These are phyloP conservation scores for Parelbella ahira DNA, from an alignment of 2,888 invertebrate genomes.

Conservation along the genomic window DNA sequence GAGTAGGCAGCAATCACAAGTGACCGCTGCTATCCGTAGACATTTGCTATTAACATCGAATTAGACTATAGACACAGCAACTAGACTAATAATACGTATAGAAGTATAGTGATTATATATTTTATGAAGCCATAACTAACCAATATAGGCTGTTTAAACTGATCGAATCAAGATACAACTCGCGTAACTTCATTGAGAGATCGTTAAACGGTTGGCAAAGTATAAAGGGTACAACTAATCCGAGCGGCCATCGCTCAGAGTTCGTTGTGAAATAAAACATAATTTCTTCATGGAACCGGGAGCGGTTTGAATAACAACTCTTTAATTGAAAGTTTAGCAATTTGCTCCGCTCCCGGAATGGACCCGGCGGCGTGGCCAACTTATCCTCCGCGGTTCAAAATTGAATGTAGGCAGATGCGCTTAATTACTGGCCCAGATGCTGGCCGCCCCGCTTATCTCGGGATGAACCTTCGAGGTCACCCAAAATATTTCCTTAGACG, in stretches of 20 bases:
- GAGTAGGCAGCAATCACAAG: too few species aligned
- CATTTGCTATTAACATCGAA: too few species aligned
- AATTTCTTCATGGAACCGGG: conserved; percentile 64
- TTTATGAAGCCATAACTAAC: too few species aligned
- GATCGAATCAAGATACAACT: too few species aligned
- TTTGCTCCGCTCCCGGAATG: conserved; percentile 78
- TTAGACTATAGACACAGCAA: too few species aligned
- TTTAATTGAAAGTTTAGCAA: conserved; percentile 81
- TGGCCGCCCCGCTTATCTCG: conserved; percentile 60
- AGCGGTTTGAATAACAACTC: conserved; percentile 80
- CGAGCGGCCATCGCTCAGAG: conserved; percentile 55
- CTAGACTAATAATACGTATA: too few species aligned
- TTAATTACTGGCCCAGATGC: conserved; percentile 77
- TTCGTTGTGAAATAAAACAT: conserved; percentile 72
- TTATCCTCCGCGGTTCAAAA: conserved; percentile 77
- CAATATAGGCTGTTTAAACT: too few species aligned
- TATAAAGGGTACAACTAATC: conserved; percentile 40
- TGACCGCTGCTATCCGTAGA: too few species aligned
- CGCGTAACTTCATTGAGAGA: too few species aligned
- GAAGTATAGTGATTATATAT: too few species aligned
- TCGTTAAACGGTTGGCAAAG: conserved; percentile 58
- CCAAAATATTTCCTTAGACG: conserved; percentile 47
- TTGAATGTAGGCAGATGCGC: conserved; percentile 80
- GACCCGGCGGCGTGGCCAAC: conserved; percentile 73
- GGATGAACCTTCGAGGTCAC: conserved; percentile 65